Base-by-base conservation (phyloP, 2,797 vertebrate species). In the Catamblyrhynchus diadema region DNA sequence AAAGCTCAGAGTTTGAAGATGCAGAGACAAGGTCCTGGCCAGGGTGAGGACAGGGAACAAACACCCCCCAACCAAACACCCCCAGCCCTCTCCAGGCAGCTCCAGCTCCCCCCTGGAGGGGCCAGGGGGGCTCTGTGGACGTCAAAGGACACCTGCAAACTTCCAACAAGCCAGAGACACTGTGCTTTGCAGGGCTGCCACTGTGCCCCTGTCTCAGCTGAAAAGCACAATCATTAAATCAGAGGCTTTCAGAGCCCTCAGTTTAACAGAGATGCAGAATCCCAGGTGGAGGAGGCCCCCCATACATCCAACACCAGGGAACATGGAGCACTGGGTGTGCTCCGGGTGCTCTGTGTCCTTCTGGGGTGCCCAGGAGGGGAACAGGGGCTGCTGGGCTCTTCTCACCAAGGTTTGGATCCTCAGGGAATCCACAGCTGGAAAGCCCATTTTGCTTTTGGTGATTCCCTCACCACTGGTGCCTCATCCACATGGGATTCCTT, bases 31-130 rank as follows among this genome's bases (percentile, higher is more conserved):
- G 11, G 11, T 14, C 44, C 39, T 35, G n/a, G 15, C 30, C 15
- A 53, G 30, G 30, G 32, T 2, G 39, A 65, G 72, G 28, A 30
- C 23, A 37, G 2, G 1, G 48, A 62, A 13, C 12, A 9, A 80
- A 44, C 1, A 1, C 14, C 1, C 1, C n/a, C 42, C 71, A 56
- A 5, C 7, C 12, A 8, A 79, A 42, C 1, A 2, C 17, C 1
- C 1, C 12, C 56, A 54, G 6, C 9, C 15, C 25, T n/a, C 33
- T 61, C 65, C 83, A 30, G 59, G 48, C 48, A 67, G 53, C 6
- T 15, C 37, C 13, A 13, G 33, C 10, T 70, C 9, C 41, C 53
- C 53, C 22, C 41, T 12, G 44, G 35, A 57, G 15, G 2, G 39
- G 33, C 44, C 8, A 0, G 8, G 10, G 35, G 21, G 27, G 16